Evolutionary conservation across 2,797 vertebrate species (phyloP).

Genomic region (Lophius americanus): DNA sequence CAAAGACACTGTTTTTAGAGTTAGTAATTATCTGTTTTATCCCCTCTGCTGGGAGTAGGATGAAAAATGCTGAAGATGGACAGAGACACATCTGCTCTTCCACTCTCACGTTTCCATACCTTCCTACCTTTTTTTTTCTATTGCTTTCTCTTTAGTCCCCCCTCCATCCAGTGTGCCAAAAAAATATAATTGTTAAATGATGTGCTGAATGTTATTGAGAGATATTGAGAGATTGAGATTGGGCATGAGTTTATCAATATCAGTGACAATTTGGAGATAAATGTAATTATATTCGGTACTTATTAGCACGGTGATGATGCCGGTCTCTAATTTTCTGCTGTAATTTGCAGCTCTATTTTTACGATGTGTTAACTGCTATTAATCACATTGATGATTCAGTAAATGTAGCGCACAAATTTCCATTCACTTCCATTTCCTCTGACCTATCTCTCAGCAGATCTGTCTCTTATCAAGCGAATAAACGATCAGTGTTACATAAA

Average conservation of each 20-base stretch:
- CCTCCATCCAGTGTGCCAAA: conserved; percentile 55
- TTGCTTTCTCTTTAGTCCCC: conserved; percentile 10
- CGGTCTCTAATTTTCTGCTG: conserved; percentile 80
- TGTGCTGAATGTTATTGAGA: conserved; percentile 77
- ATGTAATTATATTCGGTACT: conserved; percentile 77
- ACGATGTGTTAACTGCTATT: conserved; percentile 82
- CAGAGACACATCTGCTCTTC: conserved; percentile 54
- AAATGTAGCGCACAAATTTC: conserved; percentile 81
- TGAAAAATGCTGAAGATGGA: conserved; percentile 70
- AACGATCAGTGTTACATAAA: conserved; percentile 73
- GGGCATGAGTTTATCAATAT: conserved; percentile 84
- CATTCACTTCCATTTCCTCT: conserved; percentile 78
- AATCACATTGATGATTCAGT: conserved; percentile 84
- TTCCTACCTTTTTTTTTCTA: conserved; percentile 14
- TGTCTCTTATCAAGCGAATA: conserved; percentile 70
- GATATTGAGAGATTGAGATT: conserved; percentile 80
- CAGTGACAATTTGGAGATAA: conserved; percentile 74
- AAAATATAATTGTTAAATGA: conserved; percentile 75
- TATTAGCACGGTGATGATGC: conserved; percentile 85
- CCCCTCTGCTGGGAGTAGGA: conserved; percentile 75
- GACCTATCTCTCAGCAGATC: conserved; percentile 71
- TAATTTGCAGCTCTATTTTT: conserved; percentile 84
- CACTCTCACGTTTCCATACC: conserved; percentile 10
- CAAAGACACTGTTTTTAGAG: conserved; percentile 81
- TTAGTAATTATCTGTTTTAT: conserved; percentile 84